Percentiles rank a stretch among this genome's conserved stretches.
These are phyloP conservation scores for Syrphus vitripennis DNA, from an alignment of 2,888 invertebrate genomes.

Conservation along the genomic window DNA sequence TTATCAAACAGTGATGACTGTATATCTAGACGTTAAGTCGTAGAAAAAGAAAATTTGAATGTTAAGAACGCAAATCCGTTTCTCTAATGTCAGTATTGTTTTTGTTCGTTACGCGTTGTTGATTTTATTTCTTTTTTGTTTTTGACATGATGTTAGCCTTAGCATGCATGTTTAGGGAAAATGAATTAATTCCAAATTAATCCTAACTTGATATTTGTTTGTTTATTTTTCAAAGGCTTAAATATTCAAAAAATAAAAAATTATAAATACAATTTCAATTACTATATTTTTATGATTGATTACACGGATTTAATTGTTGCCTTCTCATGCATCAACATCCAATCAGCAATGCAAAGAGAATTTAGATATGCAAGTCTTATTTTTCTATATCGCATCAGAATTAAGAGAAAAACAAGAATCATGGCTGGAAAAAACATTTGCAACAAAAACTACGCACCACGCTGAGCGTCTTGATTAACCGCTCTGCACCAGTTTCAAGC, in stretches of 20 bases:
- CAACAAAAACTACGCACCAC: slow-evolving; percentile 46
- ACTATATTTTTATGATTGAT: slow-evolving; percentile 24
- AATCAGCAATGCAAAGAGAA: neutral
- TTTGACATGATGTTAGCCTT: neutral
- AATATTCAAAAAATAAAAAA: slow-evolving; percentile 35
- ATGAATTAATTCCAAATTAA: slow-evolving; percentile 9
- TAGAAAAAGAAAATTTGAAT: slow-evolving; percentile 20
- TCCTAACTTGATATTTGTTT: neutral
- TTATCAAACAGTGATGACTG: neutral
- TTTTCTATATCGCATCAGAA: neutral
- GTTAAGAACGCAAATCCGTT: slow-evolving; percentile 22
- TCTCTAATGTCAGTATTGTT: slow-evolving; percentile 7
- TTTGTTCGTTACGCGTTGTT: slow-evolving; percentile 2
- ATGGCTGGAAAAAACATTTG: neutral
- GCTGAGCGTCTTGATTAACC: slow-evolving; percentile 17
- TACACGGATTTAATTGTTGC: slow-evolving; percentile 22
- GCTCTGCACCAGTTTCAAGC: slow-evolving; percentile 46
- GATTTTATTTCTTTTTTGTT: neutral
- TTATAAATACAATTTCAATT: slow-evolving; percentile 25
- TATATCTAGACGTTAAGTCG: neutral
- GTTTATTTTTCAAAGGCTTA: slow-evolving; percentile 3
- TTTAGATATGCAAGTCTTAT: neutral
- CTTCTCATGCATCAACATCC: neutral
- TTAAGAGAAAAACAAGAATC: slow-evolving; percentile 1
- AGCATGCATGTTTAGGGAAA: slow-evolving; percentile 40